phyloP scores from a whole-genome alignment of 2,888 invertebrate species.

The Cheilosia pagana region DNA sequence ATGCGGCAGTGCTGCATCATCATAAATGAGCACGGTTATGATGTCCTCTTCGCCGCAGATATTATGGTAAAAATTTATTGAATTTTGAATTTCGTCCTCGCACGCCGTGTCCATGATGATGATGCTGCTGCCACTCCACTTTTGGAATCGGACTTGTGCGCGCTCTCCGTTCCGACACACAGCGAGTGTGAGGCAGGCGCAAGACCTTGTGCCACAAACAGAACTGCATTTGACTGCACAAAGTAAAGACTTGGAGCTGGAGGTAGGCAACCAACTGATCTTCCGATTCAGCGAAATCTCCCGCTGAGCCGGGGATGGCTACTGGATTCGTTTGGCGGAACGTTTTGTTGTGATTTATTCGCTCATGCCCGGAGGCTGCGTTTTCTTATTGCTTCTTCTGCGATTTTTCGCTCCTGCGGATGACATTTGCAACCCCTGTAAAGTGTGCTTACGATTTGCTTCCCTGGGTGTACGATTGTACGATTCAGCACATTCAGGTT shows the following conservation, averaged over 20 bases:
- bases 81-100: constrained; percentile 62
- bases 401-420: constrained; percentile 66
- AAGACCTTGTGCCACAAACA: constrained; percentile 15
- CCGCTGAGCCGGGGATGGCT: constrained; percentile 60
- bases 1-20: constrained; percentile 30
- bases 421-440: constrained; percentile 70
- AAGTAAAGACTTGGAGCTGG: constrained; percentile 36
- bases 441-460: constrained; percentile 54
- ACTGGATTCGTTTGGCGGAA: constrained; percentile 69
- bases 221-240: constrained; percentile 48
- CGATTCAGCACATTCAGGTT: no score
- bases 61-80: constrained; percentile 72
- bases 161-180: neutral
- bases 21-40: constrained; percentile 61
- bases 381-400: constrained; percentile 54
- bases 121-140: constrained; percentile 5
- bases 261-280: constrained; percentile 53
- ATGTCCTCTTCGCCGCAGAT: constrained; percentile 59
- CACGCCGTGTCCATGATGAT: constrained; percentile 29
- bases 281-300: constrained; percentile 70
- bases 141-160: constrained; percentile 3
- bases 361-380: constrained; percentile 49
- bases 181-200: constrained; percentile 14
- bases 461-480: constrained; percentile 46
- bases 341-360: constrained; percentile 69